Evolutionary conservation across 2,888 invertebrate genomes (phyloP).

Genomic region (Netelia fuscicornis): DNA sequence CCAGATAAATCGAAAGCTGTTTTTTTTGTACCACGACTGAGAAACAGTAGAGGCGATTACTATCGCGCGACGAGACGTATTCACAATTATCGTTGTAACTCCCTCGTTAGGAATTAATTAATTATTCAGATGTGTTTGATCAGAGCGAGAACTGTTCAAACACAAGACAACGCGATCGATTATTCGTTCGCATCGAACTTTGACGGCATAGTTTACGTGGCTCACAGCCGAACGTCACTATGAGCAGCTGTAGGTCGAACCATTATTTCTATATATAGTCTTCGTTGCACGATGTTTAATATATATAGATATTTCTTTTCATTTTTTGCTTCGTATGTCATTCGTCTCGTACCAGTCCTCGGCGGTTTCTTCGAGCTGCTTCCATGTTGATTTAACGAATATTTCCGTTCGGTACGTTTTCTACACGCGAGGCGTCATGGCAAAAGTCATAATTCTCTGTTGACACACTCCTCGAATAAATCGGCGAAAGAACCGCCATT

Average conservation of each 20-base stretch:
- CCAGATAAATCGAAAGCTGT: conserved; percentile 46
- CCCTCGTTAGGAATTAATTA: conserved; percentile 44
- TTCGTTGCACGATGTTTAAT: background rate
- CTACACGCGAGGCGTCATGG: background rate
- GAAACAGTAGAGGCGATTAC: conserved; percentile 13
- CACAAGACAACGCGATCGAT: conserved; percentile 38
- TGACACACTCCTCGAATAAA: conserved; percentile 21
- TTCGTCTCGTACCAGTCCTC: background rate
- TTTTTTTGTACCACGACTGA: background rate
- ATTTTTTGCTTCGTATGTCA: background rate
- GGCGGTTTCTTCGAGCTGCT: background rate
- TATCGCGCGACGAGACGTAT: conserved; percentile 16
- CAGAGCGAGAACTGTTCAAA: conserved; percentile 50
- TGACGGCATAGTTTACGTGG: background rate
- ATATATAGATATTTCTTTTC: background rate
- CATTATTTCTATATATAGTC: background rate
- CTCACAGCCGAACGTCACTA: background rate
- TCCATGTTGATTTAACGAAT: background rate
- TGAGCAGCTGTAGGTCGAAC: background rate
- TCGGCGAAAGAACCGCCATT: conserved; percentile 8
- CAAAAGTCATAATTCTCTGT: background rate
- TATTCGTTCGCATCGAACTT: conserved; percentile 5
- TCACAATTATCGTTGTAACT: conserved; percentile 47
- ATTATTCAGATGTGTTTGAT: conserved; percentile 58
- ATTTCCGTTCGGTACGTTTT: background rate